Base-by-base conservation (phyloP, 2,888 invertebrate species). In the Toxonevra muliebris region DNA sequence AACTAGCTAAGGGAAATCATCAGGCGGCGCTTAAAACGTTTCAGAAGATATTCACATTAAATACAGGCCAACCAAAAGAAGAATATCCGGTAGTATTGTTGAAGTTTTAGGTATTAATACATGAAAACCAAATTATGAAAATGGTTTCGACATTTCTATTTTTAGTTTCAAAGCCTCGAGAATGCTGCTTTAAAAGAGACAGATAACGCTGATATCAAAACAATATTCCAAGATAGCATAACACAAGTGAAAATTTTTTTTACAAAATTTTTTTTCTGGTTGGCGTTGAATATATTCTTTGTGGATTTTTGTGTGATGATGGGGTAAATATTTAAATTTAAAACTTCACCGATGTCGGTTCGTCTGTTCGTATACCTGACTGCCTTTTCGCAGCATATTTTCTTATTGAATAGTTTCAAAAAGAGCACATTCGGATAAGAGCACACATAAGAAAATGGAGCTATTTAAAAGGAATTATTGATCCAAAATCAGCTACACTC, bases 191-290 rank as follows among this genome's bases (percentile, higher is more conserved):
- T 11, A 15, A 15, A 48, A 5, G 15, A 13, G 48, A n/a, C 5
- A 15, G 3, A 12, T n/a, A 2, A 15, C 15, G 41, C 9, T 1
- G 19, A 58, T 15, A 65, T 65, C 4, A 10, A 60, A 13, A 67
- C 53, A 17, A 42, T 57, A 65, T 1, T 70, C 70, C 61, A 58
- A 52, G 88, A 88, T 1, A 91, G 91, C 0, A 84, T 87, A 55
- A 80, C 85, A 0, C 92, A 92, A 82, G 84, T 91, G 67, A 87
- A 87, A n/a, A 90, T 91, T 0, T 84, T 93, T 68, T 90, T 92
- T 81, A 84, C 80, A n/a, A 86, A 88, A 0, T 91, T 91, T 0
- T 87, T 91, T 77, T 72, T 89, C 15, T 81, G 84, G 0, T 88
- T 90, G 79, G 87, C 93, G 5, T 66, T 89, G 4, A 85, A 90